Evolutionary conservation across 2,888 invertebrate genomes (phyloP).

Genomic region (Andricus curvator): DNA sequence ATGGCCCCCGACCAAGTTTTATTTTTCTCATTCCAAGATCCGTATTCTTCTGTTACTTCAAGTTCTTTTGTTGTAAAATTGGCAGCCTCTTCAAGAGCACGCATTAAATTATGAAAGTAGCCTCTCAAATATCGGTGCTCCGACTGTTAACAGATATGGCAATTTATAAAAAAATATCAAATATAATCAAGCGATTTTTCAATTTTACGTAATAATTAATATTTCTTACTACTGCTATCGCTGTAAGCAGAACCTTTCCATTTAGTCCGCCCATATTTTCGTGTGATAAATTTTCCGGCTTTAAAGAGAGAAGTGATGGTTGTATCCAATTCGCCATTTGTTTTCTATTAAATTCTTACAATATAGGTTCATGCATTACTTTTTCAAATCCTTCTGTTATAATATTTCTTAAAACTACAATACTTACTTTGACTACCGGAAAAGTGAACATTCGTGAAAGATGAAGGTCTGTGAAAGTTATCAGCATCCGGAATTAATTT

Average conservation of each 20-base stretch:
- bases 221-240: not conserved
- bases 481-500: not conserved
- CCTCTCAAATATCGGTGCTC: not conserved
- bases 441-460: not conserved
- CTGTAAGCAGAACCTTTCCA: not conserved
- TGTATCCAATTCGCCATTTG: not conserved
- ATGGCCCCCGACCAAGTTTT: constrained; percentile 7
- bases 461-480: not conserved
- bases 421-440: not conserved
- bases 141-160: not conserved
- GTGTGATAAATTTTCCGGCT: not conserved
- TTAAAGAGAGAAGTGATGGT: not conserved
- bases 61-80: not conserved
- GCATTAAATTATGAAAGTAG: not conserved
- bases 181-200: not conserved
- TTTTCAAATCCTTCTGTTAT: no score
- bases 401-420: not conserved
- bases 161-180: no score
- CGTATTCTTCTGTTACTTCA: no score
- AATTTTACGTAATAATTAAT: not conserved
- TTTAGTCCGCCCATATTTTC: not conserved
- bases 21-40: not conserved
- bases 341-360: not conserved
- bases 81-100: constrained; percentile 2
- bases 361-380: not conserved